A percentile compares a stretch with the other conserved stretches of the same genome.
Conservation (phyloP, 2,888 invertebrate species). For the Mellilla xanthometata region DNA sequence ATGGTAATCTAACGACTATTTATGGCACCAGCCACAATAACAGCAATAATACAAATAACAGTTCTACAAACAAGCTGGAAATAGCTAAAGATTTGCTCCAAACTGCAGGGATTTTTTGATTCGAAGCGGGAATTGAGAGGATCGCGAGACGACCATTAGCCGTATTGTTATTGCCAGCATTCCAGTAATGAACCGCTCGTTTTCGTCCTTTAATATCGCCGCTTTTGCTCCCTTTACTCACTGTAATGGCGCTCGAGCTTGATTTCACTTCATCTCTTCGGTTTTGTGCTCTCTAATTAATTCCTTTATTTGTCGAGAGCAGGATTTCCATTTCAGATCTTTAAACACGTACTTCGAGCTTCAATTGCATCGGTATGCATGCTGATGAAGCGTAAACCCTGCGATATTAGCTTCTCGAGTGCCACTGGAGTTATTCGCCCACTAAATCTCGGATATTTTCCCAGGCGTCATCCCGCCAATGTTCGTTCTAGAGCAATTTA, state of each 20-base stretch:
- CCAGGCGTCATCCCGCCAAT: slow-evolving; percentile 52
- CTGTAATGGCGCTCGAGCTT: slow-evolving; percentile 60
- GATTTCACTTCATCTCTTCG: slow-evolving; percentile 65
- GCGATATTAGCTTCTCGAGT: slow-evolving; percentile 62
- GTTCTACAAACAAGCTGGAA: slow-evolving; percentile 18
- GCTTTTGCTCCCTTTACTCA: slow-evolving; percentile 67
- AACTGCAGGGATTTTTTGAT: slow-evolving; percentile 56
- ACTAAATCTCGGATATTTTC: slow-evolving; percentile 51
- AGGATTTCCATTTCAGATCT: slow-evolving; percentile 56
- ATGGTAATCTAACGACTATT: slow-evolving; percentile 32
- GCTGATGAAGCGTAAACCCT: slow-evolving; percentile 59
- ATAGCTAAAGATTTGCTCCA: slow-evolving; percentile 51
- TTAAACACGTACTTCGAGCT: slow-evolving; percentile 56
- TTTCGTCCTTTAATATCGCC: slow-evolving; percentile 75
- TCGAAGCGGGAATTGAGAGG: slow-evolving; percentile 64
- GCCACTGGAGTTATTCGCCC: slow-evolving; percentile 54
- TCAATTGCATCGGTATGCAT: slow-evolving; percentile 60
- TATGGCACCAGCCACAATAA: slow-evolving; percentile 33
- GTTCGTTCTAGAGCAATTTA: slow-evolving; percentile 60
- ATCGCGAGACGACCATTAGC: slow-evolving; percentile 72
- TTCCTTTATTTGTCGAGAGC: slow-evolving; percentile 50
- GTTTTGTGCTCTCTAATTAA: slow-evolving; percentile 65
- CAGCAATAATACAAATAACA: slow-evolving; percentile 22
- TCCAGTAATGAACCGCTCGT: slow-evolving; percentile 78
- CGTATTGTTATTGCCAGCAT: slow-evolving; percentile 79